phyloP scores from a whole-genome alignment of 1,140 invertebrate species.

The Lepidurus packardi region DNA sequence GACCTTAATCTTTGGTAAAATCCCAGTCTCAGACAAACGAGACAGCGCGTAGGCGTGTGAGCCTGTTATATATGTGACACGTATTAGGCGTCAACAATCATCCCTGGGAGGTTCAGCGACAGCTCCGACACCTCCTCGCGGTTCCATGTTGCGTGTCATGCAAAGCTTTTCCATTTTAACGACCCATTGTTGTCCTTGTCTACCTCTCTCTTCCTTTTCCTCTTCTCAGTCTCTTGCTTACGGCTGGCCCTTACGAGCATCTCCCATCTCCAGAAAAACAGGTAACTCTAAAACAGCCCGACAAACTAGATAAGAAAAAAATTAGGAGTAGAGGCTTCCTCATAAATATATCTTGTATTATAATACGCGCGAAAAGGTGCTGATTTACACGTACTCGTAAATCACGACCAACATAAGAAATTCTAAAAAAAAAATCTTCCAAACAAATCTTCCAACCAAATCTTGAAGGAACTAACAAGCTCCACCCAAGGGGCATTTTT shows the following conservation, averaged over 20 bases:
- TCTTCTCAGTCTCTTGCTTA: background rate
- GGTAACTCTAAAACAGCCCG: background rate
- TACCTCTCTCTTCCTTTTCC: background rate
- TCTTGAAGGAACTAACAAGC: background rate
- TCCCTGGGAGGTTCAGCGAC: constrained; percentile 11
- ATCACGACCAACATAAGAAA: background rate
- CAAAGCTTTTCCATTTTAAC: constrained; percentile 11
- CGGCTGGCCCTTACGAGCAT: background rate
- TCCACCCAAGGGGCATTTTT: background rate
- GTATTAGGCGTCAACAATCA: constrained; percentile 18
- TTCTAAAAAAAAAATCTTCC: too few relatives aligned
- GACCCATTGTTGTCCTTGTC: constrained; percentile 3
- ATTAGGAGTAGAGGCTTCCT: background rate
- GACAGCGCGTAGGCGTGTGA: constrained; percentile 16
- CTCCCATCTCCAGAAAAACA: background rate
- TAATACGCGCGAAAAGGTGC: background rate
- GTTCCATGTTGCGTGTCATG: constrained; percentile 8
- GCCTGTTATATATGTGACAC: constrained; percentile 14
- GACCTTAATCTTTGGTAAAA: background rate
- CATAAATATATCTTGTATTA: background rate
- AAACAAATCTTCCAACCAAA: background rate
- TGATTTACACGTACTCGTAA: constrained; percentile 2
- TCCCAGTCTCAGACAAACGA: background rate
- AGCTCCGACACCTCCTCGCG: constrained; percentile 12
- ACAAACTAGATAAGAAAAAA: constrained; percentile 1